Conservation (phyloP, 2,797 vertebrate genomes). For the Echeneis naucrates region DNA sequence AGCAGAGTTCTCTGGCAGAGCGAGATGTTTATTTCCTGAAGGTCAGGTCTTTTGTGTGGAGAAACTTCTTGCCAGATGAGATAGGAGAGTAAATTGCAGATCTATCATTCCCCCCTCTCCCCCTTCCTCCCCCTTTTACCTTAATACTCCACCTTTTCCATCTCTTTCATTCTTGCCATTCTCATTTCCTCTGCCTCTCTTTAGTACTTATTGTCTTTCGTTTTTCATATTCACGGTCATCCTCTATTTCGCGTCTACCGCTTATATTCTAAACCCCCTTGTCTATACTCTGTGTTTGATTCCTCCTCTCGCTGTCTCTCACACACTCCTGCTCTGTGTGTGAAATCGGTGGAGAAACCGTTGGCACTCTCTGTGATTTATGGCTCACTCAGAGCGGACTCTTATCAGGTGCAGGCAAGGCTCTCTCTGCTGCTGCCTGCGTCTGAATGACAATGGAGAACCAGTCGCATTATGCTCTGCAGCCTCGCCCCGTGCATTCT, state of each 20-base stretch:
- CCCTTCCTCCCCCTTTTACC: constrained; percentile 10
- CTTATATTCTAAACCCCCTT: constrained; percentile 41
- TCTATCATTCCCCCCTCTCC: constrained; percentile 81
- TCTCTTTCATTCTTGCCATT: constrained; percentile 29
- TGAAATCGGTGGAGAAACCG: constrained; percentile 90
- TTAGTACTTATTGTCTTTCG: constrained; percentile 7
- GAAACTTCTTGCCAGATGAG: constrained; percentile 91
- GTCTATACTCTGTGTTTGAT: constrained; percentile 50
- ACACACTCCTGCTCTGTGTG: constrained; percentile 69
- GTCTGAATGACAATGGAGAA: constrained; percentile 98
- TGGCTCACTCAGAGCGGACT: constrained; percentile 91
- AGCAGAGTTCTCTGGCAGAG: constrained; percentile 62
- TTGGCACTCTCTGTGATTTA: constrained; percentile 92
- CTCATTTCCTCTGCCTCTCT: constrained; percentile 26
- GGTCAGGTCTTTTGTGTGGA: constrained; percentile 91
- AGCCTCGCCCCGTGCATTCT: constrained; percentile 92
- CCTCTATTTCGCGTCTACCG: constrained; percentile 13
- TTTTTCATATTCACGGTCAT: constrained; percentile 52
- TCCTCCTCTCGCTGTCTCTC: constrained; percentile 56
- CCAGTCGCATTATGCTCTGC: constrained; percentile 92
- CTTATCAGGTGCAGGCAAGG: constrained; percentile 96
- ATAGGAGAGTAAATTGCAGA: constrained; percentile 92
- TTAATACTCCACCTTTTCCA: constrained; percentile 21
- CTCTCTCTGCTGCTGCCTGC: constrained; percentile 90
- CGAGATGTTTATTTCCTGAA: constrained; percentile 88